Percentiles rank a stretch among this genome's conserved stretches.
Evolutionary conservation across 2,888 invertebrate genomes (phyloP).

Genomic region (Epinotia demarniana): DNA sequence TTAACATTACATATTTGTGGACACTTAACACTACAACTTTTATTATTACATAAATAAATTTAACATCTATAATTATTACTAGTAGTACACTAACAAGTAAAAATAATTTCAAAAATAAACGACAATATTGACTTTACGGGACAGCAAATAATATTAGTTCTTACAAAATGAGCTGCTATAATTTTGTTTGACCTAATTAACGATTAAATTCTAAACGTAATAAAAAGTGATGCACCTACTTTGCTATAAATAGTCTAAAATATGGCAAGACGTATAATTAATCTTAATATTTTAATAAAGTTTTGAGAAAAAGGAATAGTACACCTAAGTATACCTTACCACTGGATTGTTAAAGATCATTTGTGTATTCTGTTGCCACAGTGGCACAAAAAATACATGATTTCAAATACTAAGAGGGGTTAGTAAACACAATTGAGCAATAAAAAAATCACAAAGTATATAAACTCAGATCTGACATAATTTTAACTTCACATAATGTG

Average conservation of each 20-base stretch:
- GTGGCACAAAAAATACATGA: neutral
- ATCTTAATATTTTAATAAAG: slow-evolving; percentile 39
- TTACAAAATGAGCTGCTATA: slow-evolving; percentile 20
- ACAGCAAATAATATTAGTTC: neutral
- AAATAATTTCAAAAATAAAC: slow-evolving; percentile 34
- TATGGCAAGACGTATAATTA: slow-evolving; percentile 48
- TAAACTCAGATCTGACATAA: neutral
- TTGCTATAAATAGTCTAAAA: slow-evolving; percentile 44
- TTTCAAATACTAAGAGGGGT: neutral
- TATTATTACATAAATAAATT: slow-evolving; percentile 42
- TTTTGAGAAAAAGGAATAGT: neutral
- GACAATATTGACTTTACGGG: slow-evolving; percentile 14
- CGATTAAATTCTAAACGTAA: slow-evolving; percentile 21
- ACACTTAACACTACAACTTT: slow-evolving; percentile 48
- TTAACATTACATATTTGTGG: slow-evolving; percentile 68
- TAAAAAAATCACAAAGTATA: slow-evolving; percentile 10
- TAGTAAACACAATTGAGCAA: slow-evolving; percentile 24
- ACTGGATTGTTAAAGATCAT: slow-evolving; percentile 12
- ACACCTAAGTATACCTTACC: neutral
- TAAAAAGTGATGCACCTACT: slow-evolving; percentile 30
- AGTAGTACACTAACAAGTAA: slow-evolving; percentile 4
- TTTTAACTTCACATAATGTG: neutral
- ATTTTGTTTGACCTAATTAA: slow-evolving; percentile 38
- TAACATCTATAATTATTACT: slow-evolving; percentile 25
- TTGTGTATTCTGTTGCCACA: neutral